Conservation (phyloP, 2,888 invertebrate species). For the Tromatobia lineatoria region DNA sequence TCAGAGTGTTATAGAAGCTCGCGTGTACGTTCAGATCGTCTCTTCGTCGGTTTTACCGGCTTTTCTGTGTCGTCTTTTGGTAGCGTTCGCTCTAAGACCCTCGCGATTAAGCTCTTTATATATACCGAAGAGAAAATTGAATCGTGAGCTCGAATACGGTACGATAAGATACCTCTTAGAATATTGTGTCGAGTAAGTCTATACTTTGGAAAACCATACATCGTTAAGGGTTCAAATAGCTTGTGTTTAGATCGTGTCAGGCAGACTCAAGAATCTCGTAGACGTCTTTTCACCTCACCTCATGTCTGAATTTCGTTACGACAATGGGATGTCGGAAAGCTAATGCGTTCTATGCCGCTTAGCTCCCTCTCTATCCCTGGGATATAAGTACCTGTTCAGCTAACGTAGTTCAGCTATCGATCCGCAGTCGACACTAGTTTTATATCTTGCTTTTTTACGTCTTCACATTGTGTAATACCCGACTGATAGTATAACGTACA, state of each 20-base stretch:
- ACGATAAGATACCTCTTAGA: not conserved
- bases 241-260: not conserved
- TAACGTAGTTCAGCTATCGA: conserved; percentile 51
- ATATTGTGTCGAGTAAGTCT: not conserved
- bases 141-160: not conserved
- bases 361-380: conserved; percentile 34
- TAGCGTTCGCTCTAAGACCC: conserved; percentile 18
- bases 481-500: conserved; percentile 19
- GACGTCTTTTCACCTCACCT: conserved; percentile 34
- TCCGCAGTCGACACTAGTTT: conserved; percentile 28
- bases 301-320: conserved; percentile 24
- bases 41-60: conserved; percentile 11
- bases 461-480: conserved; percentile 49
- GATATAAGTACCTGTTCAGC: conserved; percentile 40
- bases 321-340: not conserved
- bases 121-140: conserved; percentile 28
- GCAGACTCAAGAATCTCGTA: conserved; percentile 21
- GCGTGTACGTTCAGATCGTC: conserved; percentile 6
- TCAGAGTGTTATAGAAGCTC: conserved; percentile 20
- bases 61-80: conserved; percentile 10
- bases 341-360: conserved; percentile 16
- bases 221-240: not conserved
- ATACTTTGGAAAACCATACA: not conserved
- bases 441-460: conserved; percentile 30
- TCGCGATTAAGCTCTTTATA: conserved; percentile 19